phyloP scores from a whole-genome alignment of 2,797 vertebrate genomes.

The Squalus acanthias region DNA sequence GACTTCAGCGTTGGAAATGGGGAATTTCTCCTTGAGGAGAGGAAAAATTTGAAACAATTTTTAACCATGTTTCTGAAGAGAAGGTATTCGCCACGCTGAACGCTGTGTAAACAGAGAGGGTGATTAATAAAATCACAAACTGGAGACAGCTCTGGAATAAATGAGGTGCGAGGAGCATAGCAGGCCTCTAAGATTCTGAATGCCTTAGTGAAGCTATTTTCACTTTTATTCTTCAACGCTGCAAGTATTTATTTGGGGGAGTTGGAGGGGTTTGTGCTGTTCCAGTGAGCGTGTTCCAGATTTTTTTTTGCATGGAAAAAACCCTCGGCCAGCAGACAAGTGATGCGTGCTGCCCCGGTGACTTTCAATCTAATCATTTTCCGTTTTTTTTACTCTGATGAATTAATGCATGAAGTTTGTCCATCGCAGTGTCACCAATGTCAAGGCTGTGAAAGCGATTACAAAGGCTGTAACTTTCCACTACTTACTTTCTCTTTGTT shows the following conservation, averaged over 20 bases:
- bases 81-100: background rate
- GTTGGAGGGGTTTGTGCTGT: background rate
- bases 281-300: background rate
- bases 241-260: too few relatives aligned
- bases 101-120: background rate
- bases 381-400: slow-evolving; percentile 25
- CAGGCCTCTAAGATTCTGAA: background rate
- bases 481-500: background rate
- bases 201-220: background rate
- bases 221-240: background rate
- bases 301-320: slow-evolving; percentile 16
- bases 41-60: background rate
- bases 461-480: slow-evolving; percentile 32
- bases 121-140: background rate
- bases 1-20: background rate
- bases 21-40: background rate
- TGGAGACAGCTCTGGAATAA: background rate
- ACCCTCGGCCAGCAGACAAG: slow-evolving; percentile 9
- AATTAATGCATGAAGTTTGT: slow-evolving; percentile 33
- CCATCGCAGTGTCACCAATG: slow-evolving; percentile 14
- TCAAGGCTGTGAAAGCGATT: background rate
- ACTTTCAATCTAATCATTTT: slow-evolving; percentile 13
- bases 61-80: background rate
- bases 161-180: background rate
- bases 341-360: background rate